phyloP scores from a whole-genome alignment of 2,797 vertebrate genomes.

The Chelon labrosus region DNA sequence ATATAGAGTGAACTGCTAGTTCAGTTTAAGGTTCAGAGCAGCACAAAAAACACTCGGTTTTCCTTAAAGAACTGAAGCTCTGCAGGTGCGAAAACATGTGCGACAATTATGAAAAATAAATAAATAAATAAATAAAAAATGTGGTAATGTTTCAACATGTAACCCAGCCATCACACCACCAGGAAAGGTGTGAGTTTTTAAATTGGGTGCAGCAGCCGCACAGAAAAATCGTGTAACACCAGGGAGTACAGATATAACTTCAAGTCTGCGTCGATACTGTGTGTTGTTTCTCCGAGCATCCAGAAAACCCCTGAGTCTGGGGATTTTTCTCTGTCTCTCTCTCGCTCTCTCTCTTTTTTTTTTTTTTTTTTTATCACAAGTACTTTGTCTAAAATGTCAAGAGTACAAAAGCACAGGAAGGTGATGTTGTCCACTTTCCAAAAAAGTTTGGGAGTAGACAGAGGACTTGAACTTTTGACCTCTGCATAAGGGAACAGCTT shows the following conservation, averaged over 20 bases:
- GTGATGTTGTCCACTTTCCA: constrained; percentile 42
- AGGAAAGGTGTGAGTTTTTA: constrained; percentile 27
- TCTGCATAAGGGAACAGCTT: constrained; percentile 55
- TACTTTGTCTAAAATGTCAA: constrained; percentile 60
- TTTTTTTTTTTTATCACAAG: constrained; percentile 19
- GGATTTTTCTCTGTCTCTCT: background rate
- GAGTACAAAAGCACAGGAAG: constrained; percentile 49
- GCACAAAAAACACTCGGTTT: background rate
- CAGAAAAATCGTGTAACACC: constrained; percentile 33
- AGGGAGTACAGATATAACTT: constrained; percentile 43
- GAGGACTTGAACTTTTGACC: constrained; percentile 58
- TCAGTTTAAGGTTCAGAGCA: background rate
- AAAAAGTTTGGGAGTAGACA: constrained; percentile 54
- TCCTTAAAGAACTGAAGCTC: background rate
- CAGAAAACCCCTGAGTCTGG: constrained; percentile 39
- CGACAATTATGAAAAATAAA: background rate
- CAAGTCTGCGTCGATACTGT: constrained; percentile 31
- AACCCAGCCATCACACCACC: constrained; percentile 1
- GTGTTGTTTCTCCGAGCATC: constrained; percentile 32
- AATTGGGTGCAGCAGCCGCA: constrained; percentile 17
- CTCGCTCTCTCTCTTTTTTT: too few species aligned
- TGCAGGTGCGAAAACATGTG: constrained; percentile 11
- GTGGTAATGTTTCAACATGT: constrained; percentile 7
- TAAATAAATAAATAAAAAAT: constrained; percentile 10
- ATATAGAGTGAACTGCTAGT: background rate